Conservation (phyloP, 1,140 invertebrate species). For the Brachionus koreanus region DNA sequence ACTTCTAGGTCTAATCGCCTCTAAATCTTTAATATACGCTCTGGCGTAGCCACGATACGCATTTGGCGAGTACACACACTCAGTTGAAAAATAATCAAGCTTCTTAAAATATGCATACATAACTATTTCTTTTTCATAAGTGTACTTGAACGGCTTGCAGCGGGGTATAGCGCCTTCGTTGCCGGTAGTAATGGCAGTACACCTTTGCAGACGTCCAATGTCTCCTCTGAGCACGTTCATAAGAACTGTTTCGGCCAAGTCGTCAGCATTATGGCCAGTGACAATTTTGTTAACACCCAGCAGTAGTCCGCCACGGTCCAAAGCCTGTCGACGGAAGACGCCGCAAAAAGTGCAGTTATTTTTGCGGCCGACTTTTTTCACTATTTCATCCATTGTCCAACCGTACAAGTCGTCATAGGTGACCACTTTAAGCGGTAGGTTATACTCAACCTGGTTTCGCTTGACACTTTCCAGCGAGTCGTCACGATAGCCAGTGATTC, state of each 20-base stretch:
- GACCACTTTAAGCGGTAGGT: conserved; percentile 86
- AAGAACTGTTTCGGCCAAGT: conserved; percentile 94
- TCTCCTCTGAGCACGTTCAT: conserved; percentile 97
- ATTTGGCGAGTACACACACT: conserved; percentile 97
- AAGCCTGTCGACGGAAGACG: conserved; percentile 87
- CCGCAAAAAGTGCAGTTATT: conserved; percentile 99
- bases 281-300: conserved; percentile 86
- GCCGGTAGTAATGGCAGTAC: conserved; percentile 78
- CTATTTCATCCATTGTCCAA: conserved; percentile 99
- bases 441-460: conserved; percentile 81
- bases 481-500: conserved; percentile 94
- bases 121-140: conserved; percentile 99
- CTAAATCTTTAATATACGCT: conserved; percentile 88
- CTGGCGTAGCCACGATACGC: conserved; percentile 90
- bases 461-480: conserved; percentile 96
- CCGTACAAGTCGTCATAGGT: conserved; percentile 95
- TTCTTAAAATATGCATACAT: conserved; percentile 96
- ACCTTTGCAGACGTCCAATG: conserved; percentile 82
- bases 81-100: conserved; percentile 97
- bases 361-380: conserved; percentile 84
- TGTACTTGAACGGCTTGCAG: conserved; percentile 95
- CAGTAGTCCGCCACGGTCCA: conserved; percentile 84
- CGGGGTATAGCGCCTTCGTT: conserved; percentile 69
- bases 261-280: conserved; percentile 97
- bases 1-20: conserved; percentile 82